Percentiles rank a stretch among this genome's conserved stretches.
phyloP scores from a whole-genome alignment of 2,888 invertebrate genomes.

The Halictus quadricinctus region DNA sequence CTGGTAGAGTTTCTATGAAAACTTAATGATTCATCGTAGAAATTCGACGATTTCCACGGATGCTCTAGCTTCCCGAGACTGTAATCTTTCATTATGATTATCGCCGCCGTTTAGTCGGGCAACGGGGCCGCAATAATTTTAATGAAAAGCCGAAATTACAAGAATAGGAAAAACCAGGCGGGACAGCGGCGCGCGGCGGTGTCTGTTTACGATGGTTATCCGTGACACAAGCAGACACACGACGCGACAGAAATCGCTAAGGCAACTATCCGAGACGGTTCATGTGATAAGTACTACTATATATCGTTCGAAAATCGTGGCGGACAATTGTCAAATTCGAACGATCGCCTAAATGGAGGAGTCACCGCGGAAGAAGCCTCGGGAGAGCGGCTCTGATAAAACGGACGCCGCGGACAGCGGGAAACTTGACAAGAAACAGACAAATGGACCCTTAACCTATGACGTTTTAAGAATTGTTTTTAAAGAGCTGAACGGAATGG shows the following conservation, averaged over 20 bases:
- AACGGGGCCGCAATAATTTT: neutral
- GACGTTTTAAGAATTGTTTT: conserved; percentile 78
- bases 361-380: conserved; percentile 29
- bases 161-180: neutral
- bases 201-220: conserved; percentile 33
- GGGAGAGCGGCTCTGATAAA: neutral
- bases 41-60: conserved; percentile 7
- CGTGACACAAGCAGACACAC: conserved; percentile 36
- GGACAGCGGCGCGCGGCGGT: neutral
- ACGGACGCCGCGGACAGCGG: neutral
- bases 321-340: neutral
- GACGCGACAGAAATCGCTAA: neutral
- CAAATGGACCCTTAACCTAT: conserved; percentile 68
- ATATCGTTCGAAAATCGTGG: neutral
- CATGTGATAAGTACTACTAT: conserved; percentile 13
- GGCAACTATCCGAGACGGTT: neutral
- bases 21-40: neutral
- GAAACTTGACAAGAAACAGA: neutral
- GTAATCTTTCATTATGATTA: conserved; percentile 15
- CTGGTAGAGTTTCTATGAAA: conserved; percentile 47
- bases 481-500: conserved; percentile 72
- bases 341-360: conserved; percentile 43
- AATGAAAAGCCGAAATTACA: neutral
- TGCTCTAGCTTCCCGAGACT: neutral
- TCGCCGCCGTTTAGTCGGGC: too few relatives aligned